These are phyloP conservation scores for Alectura lathami DNA, from an alignment of 2,113 vertebrate genomes.

Conservation along the genomic window DNA sequence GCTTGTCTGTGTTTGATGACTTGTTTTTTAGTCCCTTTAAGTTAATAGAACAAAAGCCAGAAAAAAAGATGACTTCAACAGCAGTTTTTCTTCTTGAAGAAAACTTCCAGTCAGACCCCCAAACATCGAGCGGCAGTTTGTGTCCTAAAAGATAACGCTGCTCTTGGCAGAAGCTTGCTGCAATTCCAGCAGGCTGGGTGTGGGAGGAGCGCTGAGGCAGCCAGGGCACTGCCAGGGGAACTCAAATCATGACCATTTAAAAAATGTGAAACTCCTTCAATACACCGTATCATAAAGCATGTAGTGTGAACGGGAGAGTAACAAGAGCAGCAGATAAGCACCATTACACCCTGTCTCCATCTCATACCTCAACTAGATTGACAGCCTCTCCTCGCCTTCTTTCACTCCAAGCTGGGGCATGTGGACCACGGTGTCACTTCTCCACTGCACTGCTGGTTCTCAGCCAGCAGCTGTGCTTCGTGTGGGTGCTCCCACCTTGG, in stretches of 20 bases:
- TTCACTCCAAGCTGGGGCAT: background rate
- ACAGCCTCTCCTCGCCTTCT: background rate
- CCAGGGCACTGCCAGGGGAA: background rate
- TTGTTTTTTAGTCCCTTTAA: background rate
- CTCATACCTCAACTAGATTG: accelerated
- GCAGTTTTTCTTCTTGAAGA: background rate
- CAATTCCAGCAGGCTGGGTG: background rate
- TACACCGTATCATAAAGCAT: background rate
- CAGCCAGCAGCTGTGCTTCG: accelerated
- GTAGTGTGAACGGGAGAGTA: background rate
- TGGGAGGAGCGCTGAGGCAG: background rate
- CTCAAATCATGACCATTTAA: background rate
- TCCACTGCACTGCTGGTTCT: accelerated
- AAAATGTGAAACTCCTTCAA: background rate
- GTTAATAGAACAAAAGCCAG: background rate
- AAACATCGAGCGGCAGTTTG: background rate
- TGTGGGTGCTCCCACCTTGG: background rate
- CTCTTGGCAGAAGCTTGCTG: background rate
- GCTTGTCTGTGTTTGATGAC: background rate
- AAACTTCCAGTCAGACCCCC: background rate
- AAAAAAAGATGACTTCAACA: background rate
- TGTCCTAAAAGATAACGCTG: background rate
- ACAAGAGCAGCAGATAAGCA: background rate
- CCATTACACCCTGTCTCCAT: background rate
- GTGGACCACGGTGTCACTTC: background rate